Base-by-base conservation (phyloP, 2,888 invertebrate genomes). In the Euclidia mi region DNA sequence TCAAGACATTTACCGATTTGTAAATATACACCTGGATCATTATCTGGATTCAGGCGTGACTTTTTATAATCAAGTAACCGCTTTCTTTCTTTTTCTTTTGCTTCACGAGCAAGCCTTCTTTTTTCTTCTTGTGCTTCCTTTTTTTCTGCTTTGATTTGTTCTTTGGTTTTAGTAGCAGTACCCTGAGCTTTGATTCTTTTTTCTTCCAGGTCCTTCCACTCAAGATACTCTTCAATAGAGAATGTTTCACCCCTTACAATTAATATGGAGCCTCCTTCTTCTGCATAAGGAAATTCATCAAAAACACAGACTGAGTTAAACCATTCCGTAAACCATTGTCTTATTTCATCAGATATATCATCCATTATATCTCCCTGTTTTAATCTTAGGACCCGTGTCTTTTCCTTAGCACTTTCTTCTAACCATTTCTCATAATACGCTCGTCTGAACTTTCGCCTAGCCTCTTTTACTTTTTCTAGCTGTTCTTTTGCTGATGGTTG, bases 281-380 rank as follows among this genome's bases (percentile, higher is more conserved):
- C 96, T 29, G 95, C 95, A 58, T 95, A 95, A 42, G 98, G 98
- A 81, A 95, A 97, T 63, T 96, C 96, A 59, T 97, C 97, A 79
- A 98, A 97, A 42, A 93, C 87, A 18, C 93, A 92, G 0, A 92
- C 83, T 53, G 84, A 82, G 34, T 86, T 84, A 87, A 96, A 94
- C 96, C 96, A 97, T 49, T 95, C 90, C 41, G 94, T 82, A 78
- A 97, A 96, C 97, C 97, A 98, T 76, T 96, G 95, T 53, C 96
- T 94, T 52, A 98, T 95, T 91, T 98, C 97, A 62, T 96, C 96
- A 32, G 96, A 95, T 82, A 97, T 96, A 71, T 96, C 96, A 79
- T 98, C 97, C 88, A 96, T 95, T 63, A 97, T 92, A 31, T 95
- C 92, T 3, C 95, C 95, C 72, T 94, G 92, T 42, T 95, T 86